These are phyloP conservation scores for Galerucella nymphaeae DNA, from an alignment of 2,888 invertebrate species.

Conservation along the genomic window DNA sequence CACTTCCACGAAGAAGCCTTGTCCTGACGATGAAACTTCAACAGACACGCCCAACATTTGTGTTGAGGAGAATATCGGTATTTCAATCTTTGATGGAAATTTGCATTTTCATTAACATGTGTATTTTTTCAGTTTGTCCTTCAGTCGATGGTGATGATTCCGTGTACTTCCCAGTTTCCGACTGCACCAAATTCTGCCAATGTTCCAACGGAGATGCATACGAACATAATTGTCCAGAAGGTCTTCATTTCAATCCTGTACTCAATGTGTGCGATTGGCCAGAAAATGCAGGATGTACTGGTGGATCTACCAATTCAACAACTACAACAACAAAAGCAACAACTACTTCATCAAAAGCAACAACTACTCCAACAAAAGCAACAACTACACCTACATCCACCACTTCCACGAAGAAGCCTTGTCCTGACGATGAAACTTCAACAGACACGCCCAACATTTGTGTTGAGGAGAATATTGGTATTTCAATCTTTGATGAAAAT, in stretches of 20 bases:
- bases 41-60: not conserved
- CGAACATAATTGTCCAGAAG: not conserved
- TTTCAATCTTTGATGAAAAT: not conserved
- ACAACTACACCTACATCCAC: not conserved
- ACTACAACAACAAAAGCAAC: conserved; percentile 1
- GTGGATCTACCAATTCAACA: not conserved
- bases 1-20: not conserved
- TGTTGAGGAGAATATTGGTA: not conserved
- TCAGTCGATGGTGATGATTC: conserved; percentile 35
- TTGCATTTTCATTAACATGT: not conserved
- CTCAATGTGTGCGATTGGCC: no score
- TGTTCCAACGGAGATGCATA: conserved; percentile 40
- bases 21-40: not conserved
- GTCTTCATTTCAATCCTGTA: no score
- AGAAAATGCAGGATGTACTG: conserved; percentile 10
- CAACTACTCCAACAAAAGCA: not conserved
- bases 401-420: not conserved
- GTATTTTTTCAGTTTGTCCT: conserved; percentile 29
- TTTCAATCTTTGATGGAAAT: not conserved
- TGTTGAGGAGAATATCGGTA: not conserved
- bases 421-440: not conserved
- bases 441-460: not conserved
- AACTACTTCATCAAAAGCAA: no score
- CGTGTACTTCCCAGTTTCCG: conserved; percentile 35
- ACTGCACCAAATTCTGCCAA: conserved; percentile 43